Conservation (phyloP, 2,888 invertebrate species). For the Perdita meconis region DNA sequence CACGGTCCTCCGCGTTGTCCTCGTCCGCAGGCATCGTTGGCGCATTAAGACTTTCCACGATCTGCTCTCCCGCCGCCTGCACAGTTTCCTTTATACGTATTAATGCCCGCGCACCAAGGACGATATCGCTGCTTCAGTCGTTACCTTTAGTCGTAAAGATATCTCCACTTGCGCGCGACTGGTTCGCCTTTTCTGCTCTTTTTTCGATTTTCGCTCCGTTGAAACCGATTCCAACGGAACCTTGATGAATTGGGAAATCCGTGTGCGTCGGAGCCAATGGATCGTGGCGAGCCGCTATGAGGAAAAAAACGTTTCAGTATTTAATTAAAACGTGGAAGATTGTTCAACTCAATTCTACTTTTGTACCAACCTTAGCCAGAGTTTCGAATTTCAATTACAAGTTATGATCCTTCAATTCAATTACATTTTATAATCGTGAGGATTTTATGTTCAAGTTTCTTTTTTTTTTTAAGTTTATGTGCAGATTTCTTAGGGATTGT, state of each 20-base stretch:
- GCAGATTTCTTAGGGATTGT: too few species aligned
- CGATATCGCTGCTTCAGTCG: conserved; percentile 66
- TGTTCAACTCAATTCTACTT: neutral
- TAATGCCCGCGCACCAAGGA: conserved; percentile 78
- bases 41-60: conserved; percentile 62
- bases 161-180: neutral
- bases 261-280: neutral
- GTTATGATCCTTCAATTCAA: too few species aligned
- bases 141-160: conserved; percentile 42
- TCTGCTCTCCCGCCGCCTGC: conserved; percentile 71
- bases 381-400: too few species aligned
- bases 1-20: too few species aligned
- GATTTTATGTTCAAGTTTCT: too few species aligned
- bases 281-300: neutral
- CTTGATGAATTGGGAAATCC: conserved; percentile 31
- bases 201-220: neutral
- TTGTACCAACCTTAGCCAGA: too few species aligned
- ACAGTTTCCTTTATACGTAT: conserved; percentile 81
- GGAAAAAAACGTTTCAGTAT: neutral
- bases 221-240: neutral
- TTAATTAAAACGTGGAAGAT: neutral
- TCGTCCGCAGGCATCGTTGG: conserved; percentile 77
- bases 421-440: too few species aligned
- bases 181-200: conserved; percentile 35
- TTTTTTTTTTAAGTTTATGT: too few species aligned